Conservation (phyloP, 1,140 invertebrate genomes). For the Drosophila sproati region DNA sequence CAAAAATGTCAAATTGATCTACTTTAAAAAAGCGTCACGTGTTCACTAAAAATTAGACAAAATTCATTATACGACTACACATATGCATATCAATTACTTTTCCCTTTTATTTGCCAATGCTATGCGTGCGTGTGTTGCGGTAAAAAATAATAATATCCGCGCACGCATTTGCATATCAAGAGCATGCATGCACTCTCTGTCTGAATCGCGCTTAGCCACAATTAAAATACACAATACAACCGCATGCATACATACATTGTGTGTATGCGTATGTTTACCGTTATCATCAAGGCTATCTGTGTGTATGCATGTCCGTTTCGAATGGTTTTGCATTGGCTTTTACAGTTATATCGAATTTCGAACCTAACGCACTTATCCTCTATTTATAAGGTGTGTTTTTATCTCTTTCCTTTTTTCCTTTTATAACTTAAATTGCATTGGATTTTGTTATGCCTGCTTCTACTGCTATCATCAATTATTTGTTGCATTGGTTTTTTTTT, state of each 20-base stretch:
- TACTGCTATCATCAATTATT: constrained; percentile 24
- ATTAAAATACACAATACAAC: constrained; percentile 58
- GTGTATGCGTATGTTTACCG: constrained; percentile 20
- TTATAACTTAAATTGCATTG: constrained; percentile 19
- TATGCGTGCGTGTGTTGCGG: constrained; percentile 8
- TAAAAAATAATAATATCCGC: constrained; percentile 15
- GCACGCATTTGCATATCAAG: constrained; percentile 5
- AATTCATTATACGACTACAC: constrained; percentile 14
- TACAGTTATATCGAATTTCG: constrained; percentile 17
- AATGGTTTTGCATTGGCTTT: constrained; percentile 26
- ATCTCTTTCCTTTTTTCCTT: background rate
- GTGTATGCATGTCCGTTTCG: constrained; percentile 14
- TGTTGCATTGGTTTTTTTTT: constrained; percentile 42
- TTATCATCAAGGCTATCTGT: constrained; percentile 31
- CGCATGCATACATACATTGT: constrained; percentile 69
- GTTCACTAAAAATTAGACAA: constrained; percentile 19
- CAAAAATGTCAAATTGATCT: constrained; percentile 38
- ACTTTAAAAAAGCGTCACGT: constrained; percentile 42
- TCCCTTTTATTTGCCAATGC: constrained; percentile 1
- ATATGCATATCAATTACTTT: background rate
- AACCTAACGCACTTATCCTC: constrained; percentile 55
- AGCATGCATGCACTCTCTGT: background rate
- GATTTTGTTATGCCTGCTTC: constrained; percentile 15
- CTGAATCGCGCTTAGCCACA: constrained; percentile 5
- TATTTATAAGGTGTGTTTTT: constrained; percentile 45